phyloP scores from a whole-genome alignment of 2,797 vertebrate genomes.

The Tangara arthus region DNA sequence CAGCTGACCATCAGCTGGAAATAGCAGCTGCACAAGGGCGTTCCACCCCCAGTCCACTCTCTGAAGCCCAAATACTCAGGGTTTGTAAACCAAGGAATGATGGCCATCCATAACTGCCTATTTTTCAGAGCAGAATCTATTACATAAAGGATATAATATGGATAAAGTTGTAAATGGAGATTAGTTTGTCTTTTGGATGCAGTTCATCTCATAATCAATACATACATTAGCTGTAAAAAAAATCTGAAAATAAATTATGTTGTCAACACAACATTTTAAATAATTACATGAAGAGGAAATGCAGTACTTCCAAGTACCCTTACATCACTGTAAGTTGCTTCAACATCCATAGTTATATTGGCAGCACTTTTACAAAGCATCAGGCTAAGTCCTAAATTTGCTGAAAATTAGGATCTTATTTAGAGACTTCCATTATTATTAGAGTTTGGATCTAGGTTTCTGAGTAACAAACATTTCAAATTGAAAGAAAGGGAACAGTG shows the following conservation, averaged over 20 bases:
- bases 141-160: neutral
- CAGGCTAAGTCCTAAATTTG: neutral
- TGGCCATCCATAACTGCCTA: neutral
- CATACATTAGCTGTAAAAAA: neutral
- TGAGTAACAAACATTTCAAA: neutral
- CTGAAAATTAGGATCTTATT: neutral
- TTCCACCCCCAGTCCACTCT: neutral
- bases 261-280: neutral
- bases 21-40: neutral
- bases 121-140: neutral
- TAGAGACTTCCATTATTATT: neutral
- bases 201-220: neutral
- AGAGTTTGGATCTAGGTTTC: neutral
- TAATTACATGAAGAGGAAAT: constrained; percentile 19
- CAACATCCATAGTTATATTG: neutral
- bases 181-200: neutral
- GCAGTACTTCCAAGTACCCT: neutral
- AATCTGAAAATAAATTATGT: neutral
- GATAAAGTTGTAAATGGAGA: neutral
- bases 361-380: neutral
- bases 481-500: neutral
- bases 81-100: neutral
- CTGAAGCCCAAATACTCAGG: neutral
- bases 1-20: neutral
- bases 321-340: neutral